Percentiles rank a stretch among this genome's conserved stretches.
Evolutionary conservation across 30 jellyfish, hydroid and myxozoan genomes (phyloP).

Genomic region (Cassiopea andromeda): DNA sequence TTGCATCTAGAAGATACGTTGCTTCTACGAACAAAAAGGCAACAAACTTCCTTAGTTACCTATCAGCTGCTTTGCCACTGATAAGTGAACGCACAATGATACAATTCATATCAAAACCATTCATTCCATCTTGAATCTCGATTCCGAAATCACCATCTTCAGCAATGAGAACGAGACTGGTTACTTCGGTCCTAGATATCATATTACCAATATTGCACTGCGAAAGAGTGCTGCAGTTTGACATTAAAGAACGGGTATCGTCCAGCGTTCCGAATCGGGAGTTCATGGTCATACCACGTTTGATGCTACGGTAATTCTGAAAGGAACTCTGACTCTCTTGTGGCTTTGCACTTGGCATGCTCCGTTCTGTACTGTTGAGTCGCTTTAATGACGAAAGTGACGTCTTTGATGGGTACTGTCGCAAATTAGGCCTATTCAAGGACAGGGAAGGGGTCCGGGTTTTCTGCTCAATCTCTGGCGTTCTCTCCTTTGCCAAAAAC

Average conservation of each 20-base stretch:
- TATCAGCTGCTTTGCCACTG: conserved; percentile 71
- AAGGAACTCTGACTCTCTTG: conserved; percentile 30
- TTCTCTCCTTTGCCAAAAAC: conserved; percentile 38
- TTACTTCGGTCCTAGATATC: conserved; percentile 53
- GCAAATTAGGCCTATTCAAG: conserved; percentile 33
- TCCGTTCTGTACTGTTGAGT: conserved; percentile 48
- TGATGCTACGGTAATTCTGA: conserved; percentile 47
- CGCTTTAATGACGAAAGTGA: conserved; percentile 59
- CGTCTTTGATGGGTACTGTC: conserved; percentile 60
- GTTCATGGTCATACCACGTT: conserved; percentile 29
- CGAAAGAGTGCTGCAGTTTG: conserved; percentile 62
- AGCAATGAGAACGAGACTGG: conserved; percentile 67
- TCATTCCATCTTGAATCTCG: conserved; percentile 77
- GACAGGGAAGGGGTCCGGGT: conserved; percentile 29
- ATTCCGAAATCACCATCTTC: conserved; percentile 68
- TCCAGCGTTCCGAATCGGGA: conserved; percentile 55
- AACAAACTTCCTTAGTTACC: conserved; percentile 16
- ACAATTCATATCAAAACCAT: conserved; percentile 43
- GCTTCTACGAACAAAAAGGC: neutral
- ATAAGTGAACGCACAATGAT: conserved; percentile 40
- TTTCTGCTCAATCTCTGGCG: conserved; percentile 20
- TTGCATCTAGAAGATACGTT: neutral
- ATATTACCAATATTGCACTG: conserved; percentile 72
- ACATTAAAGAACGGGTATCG: conserved; percentile 65
- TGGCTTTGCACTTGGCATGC: conserved; percentile 16